Percentiles rank a stretch among this genome's conserved stretches.
phyloP scores from a whole-genome alignment of 2,113 vertebrate genomes.

The Heteronetta atricapilla region DNA sequence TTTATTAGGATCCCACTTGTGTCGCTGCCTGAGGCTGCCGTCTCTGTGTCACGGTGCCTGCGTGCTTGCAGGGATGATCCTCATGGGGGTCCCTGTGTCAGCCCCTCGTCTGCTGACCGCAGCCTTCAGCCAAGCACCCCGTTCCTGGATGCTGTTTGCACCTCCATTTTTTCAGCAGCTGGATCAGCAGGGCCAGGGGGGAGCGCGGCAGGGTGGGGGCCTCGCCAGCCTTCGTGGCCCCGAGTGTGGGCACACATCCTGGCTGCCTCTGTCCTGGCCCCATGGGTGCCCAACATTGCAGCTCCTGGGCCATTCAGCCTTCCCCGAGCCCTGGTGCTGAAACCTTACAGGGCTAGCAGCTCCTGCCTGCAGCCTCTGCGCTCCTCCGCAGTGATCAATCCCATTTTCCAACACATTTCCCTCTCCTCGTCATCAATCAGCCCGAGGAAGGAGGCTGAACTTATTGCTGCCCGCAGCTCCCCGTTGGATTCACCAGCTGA shows the following conservation, averaged over 20 bases:
- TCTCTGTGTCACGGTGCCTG: not conserved
- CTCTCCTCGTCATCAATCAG: conserved; percentile 11
- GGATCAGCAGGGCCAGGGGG: accelerated
- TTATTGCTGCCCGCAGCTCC: not conserved
- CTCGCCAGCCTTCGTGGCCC: accelerated
- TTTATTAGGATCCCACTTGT: conserved; percentile 43
- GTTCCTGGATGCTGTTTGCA: not conserved
- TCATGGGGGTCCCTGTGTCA: not conserved
- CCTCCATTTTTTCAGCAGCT: not conserved
- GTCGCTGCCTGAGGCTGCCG: conserved; percentile 22
- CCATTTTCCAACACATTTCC: not conserved
- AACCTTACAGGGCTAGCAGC: not conserved
- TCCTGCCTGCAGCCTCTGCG: not conserved
- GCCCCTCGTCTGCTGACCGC: no score
- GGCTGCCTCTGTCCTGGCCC: not conserved
- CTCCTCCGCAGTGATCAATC: conserved; percentile 28
- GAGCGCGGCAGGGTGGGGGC: not conserved
- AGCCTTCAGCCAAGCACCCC: not conserved
- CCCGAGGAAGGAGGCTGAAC: not conserved
- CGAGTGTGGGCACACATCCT: not conserved
- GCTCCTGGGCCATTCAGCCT: not conserved
- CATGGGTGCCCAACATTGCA: not conserved
- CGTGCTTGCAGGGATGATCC: not conserved
- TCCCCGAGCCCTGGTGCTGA: not conserved
- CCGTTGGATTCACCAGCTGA: not conserved